Percentiles rank a stretch among this genome's conserved stretches.
phyloP scores from a whole-genome alignment of 2,113 vertebrate species.

The Gobio gobio region DNA sequence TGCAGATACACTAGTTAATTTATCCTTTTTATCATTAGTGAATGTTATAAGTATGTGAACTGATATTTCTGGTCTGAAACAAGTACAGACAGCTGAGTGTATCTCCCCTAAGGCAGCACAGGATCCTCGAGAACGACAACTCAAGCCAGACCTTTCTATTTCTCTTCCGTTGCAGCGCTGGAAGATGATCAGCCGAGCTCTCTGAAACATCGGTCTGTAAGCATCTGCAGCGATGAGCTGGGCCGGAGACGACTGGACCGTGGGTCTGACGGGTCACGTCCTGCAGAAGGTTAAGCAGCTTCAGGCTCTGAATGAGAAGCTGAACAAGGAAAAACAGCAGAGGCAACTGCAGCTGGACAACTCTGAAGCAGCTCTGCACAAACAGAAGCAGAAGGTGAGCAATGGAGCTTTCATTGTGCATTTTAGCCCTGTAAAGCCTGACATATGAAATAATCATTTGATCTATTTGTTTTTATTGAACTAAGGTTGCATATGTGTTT shows the following conservation, averaged over 20 bases:
- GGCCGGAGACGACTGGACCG: constrained; percentile 81
- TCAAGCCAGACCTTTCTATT: not conserved
- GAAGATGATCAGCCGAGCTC: constrained; percentile 23
- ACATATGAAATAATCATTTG: not conserved
- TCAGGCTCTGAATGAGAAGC: constrained; percentile 75
- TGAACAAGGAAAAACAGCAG: constrained; percentile 79
- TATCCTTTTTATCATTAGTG: not conserved
- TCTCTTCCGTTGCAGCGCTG: not conserved
- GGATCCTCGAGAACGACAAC: not conserved
- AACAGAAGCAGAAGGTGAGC: constrained; percentile 78
- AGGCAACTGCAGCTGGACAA: constrained; percentile 81
- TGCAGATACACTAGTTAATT: not conserved
- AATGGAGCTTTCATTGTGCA: not conserved
- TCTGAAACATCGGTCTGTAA: constrained; percentile 22
- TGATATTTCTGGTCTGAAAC: constrained; percentile 28
- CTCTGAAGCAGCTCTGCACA: constrained; percentile 72
- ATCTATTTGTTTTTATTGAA: not conserved
- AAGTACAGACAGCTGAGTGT: constrained; percentile 30
- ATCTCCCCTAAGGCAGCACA: constrained; percentile 25
- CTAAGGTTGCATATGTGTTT: too few species aligned
- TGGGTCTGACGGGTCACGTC: constrained; percentile 74
- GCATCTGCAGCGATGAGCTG: constrained; percentile 75
- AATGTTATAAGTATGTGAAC: constrained; percentile 4
- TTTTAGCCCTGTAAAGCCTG: not conserved
- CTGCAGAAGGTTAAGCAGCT: constrained; percentile 78